Evolutionary conservation across 2,888 invertebrate species (phyloP), one percentile per base, ranked within the genome.

Genomic region (Lasius fuliginosus): DNA sequence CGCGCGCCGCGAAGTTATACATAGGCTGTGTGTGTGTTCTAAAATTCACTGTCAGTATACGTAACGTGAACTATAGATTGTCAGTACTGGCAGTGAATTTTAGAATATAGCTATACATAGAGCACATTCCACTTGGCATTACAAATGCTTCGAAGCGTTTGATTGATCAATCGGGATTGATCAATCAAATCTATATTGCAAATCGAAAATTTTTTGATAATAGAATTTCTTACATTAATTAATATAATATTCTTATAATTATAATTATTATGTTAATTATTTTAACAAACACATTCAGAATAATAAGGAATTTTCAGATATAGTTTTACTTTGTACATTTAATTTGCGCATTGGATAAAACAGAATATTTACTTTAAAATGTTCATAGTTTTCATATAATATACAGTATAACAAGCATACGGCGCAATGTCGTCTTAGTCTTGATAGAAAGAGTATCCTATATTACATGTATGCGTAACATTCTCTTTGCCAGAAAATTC

Each of bases 401-500:
- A 60, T 46, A 23, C 23, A 58, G 9, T 73, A 46, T 62, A 60
- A 60, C 46, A 71, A 71, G 23, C 42, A 40, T 11, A 60, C 9
- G 30, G 18, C 33, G 42, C 74, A 73, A 74, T 73, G 75, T 74
- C 74, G 74, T 60, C 18, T 79, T 36, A 36, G 36, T 81, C 11
- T 23, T 69, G 74, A 81, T 81, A 58, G 71, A 60, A 73, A 81
- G 46, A 74, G 36, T 81, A 81, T 81, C 36, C 46, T 60, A 81
- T 81, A 73, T 81, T 81, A 79, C 74, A 60, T 73, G 27, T 36
- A 60, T 12, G 23, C 27, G 60, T 73, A 49, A 36, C 60, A 30
- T 81, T 81, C 60, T 81, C 74, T 81, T 81, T 81, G 79, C 74
- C 79, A 60, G 60, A 60, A 81, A 81, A 81, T 81, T 81, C 79